phyloP scores from a whole-genome alignment of 2,797 vertebrate genomes.

The Craterocephalus amniculus region DNA sequence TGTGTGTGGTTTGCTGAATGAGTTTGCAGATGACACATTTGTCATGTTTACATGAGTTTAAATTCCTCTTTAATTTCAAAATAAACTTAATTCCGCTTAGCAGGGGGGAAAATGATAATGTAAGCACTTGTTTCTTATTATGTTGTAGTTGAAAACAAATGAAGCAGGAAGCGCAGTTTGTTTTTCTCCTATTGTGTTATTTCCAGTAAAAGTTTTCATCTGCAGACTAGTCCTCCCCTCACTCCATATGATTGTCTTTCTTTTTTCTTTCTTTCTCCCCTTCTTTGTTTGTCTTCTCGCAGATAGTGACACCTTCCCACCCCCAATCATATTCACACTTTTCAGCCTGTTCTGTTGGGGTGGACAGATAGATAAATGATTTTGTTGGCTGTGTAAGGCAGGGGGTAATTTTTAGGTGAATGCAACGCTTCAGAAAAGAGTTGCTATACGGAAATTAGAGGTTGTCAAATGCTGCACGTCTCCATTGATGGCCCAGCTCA shows the following conservation, averaged over 20 bases:
- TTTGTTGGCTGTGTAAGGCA: constrained; percentile 63
- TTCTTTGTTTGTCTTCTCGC: constrained; percentile 18
- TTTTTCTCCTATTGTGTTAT: not conserved
- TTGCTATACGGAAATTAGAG: constrained; percentile 74
- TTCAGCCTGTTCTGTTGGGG: constrained; percentile 54
- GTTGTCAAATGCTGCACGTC: constrained; percentile 78
- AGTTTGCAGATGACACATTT: constrained; percentile 46
- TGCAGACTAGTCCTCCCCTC: not conserved
- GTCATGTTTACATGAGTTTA: too few relatives aligned
- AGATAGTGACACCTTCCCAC: constrained; percentile 11
- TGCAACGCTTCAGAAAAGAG: constrained; percentile 66
- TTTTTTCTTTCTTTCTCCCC: not conserved
- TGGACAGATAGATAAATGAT: constrained; percentile 80
- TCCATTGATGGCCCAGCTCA: constrained; percentile 72
- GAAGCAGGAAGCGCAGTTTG: too few relatives aligned
- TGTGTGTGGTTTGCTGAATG: constrained; percentile 54
- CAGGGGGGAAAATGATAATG: too few relatives aligned
- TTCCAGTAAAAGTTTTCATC: constrained; percentile 12
- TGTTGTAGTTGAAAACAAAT: too few relatives aligned
- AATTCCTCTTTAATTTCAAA: too few relatives aligned
- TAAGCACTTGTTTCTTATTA: too few relatives aligned
- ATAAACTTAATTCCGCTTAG: too few relatives aligned
- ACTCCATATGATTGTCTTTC: not conserved
- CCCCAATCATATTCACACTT: not conserved
- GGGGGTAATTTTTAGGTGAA: constrained; percentile 80